These are phyloP conservation scores for Siphamia tubifer DNA, from an alignment of 2,113 vertebrate species.

Conservation along the genomic window DNA sequence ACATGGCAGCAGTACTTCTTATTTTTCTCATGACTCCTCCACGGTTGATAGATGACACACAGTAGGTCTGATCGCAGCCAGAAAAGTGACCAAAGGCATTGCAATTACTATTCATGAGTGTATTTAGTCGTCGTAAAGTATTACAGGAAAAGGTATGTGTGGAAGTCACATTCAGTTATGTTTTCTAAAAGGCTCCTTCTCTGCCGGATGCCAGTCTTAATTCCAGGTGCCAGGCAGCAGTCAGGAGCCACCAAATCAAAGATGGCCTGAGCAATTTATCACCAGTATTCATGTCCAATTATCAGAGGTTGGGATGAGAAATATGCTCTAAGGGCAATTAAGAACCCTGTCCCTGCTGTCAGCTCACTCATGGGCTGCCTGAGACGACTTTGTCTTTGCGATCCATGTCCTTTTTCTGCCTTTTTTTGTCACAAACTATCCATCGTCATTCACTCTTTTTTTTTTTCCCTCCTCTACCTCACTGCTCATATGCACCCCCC, in stretches of 20 bases:
- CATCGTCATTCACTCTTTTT: constrained; percentile 4
- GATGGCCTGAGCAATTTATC: constrained; percentile 62
- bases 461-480: no score
- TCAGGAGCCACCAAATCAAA: constrained; percentile 52
- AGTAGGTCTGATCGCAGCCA: neutral
- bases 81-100: neutral
- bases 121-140: neutral
- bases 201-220: constrained; percentile 28
- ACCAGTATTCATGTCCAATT: constrained; percentile 65
- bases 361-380: constrained; percentile 35
- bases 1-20: neutral
- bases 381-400: constrained; percentile 46
- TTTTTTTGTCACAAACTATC: constrained; percentile 57
- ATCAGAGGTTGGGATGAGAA: constrained; percentile 57
- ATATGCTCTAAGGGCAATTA: constrained; percentile 63
- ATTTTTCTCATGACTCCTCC: neutral
- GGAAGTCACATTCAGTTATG: neutral
- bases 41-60: constrained; percentile 8
- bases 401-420: constrained; percentile 41
- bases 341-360: constrained; percentile 50
- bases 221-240: constrained; percentile 37
- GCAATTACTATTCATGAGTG: constrained; percentile 2
- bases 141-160: neutral
- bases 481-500: neutral
- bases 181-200: neutral